Evolutionary conservation across 2,113 vertebrate genomes (phyloP).

Genomic region (Rhinogobius similis): DNA sequence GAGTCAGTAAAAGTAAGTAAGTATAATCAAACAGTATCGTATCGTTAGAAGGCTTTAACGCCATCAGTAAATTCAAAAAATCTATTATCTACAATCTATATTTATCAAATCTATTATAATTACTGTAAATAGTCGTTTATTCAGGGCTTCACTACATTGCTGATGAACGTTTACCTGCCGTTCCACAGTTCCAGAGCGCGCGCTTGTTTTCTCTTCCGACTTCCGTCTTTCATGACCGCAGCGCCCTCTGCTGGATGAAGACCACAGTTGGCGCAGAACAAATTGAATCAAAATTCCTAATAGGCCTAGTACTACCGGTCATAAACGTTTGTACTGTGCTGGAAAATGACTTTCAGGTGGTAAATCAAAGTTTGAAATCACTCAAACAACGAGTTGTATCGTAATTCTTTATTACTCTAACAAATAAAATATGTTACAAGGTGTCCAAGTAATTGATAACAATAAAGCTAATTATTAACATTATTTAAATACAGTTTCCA

Average conservation of each 20-base stretch:
- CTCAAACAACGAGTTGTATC: slow-evolving; percentile 52
- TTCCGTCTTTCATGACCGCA: not conserved
- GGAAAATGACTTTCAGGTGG: not conserved
- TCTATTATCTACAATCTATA: too few species aligned
- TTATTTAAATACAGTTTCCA: slow-evolving; percentile 81
- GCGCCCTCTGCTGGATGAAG: slow-evolving; percentile 23
- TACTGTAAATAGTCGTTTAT: not conserved
- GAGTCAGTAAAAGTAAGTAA: not conserved
- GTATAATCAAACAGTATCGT: too few species aligned
- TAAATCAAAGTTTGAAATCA: too few species aligned
- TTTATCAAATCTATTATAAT: not conserved
- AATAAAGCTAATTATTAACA: slow-evolving; percentile 82
- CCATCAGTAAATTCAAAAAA: not conserved
- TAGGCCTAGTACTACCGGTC: too few species aligned
- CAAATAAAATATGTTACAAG: slow-evolving; percentile 83
- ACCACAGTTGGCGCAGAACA: not conserved
- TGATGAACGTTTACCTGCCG: not conserved
- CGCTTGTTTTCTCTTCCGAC: not conserved
- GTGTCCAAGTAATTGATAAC: slow-evolving; percentile 72
- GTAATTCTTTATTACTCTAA: slow-evolving; percentile 80
- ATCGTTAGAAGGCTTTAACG: not conserved
- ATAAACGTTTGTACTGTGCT: not conserved
- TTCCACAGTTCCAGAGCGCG: not conserved
- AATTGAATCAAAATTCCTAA: not conserved
- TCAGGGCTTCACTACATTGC: too few species aligned